Conservation (phyloP, 2,888 invertebrate genomes). For the Mythimna lalbum region DNA sequence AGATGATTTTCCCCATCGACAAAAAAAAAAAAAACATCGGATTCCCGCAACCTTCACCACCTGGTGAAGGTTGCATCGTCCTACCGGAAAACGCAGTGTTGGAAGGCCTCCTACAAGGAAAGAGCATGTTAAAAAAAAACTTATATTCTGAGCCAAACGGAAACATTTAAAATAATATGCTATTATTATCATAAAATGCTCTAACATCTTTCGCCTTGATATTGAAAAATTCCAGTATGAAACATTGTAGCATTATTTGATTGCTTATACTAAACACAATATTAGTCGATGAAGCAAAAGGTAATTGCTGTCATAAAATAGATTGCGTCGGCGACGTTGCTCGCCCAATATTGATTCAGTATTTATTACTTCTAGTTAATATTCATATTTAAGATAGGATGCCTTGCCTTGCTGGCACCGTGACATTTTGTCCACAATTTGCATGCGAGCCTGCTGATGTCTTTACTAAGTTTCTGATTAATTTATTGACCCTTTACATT, state of each 20-base stretch:
- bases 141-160: too few relatives aligned
- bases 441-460: conserved; percentile 3
- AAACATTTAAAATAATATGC: not conserved
- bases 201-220: conserved; percentile 8
- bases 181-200: not conserved
- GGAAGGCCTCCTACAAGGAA: too few relatives aligned
- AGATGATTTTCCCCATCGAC: too few relatives aligned
- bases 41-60: too few relatives aligned
- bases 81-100: too few relatives aligned
- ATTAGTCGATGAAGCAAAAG: conserved; percentile 40
- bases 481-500: not conserved
- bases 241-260: conserved; percentile 56
- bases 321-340: conserved; percentile 33
- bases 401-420: conserved; percentile 12
- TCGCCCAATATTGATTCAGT: conserved; percentile 45
- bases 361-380: conserved; percentile 27
- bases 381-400: conserved; percentile 16
- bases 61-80: too few relatives aligned
- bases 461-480: conserved; percentile 5
- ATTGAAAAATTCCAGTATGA: conserved; percentile 18
- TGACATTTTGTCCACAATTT: conserved; percentile 35
- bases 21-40: too few relatives aligned
- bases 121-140: not conserved
- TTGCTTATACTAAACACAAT: conserved; percentile 44
- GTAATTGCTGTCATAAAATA: conserved; percentile 51